Evolutionary conservation across 2,888 invertebrate species (phyloP), one percentile per base, ranked within the genome.

Genomic region (Eilema caniola): DNA sequence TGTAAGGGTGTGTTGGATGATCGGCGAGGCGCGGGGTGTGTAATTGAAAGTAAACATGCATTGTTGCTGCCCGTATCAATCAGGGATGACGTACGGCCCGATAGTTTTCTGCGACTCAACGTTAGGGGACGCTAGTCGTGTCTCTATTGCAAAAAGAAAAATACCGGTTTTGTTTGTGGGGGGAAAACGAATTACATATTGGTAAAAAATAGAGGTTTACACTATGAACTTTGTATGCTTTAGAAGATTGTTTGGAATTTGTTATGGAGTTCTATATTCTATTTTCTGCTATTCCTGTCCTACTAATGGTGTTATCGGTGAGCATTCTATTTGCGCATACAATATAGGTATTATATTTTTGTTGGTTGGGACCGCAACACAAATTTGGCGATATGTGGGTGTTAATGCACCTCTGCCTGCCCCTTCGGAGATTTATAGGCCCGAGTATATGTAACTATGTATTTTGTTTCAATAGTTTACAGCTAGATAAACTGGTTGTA

Each of bases 31-130:
- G 83, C 85, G 83, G 86, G 85, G 86, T 81, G 86, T 88, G 93
- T 94, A 93, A 94, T 94, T 94, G 94, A 94, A 94, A 92, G 88
- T 87, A 94, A 94, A 94, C 93, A 94, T 86, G 90, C 89, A 92
- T 93, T 93, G 93, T 93, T 90, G 91, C 89, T 89, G 89, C 89
- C 92, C 90, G 93, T 91, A 93, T 93, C 93, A 93, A 94, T 93
- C 93, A 92, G 90, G 74, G 75, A 79, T 79, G 85, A 79, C 79
- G 80, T 72, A 74, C 75, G 69, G 67, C 62, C 77, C 83, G 84
- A 85, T 87, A 86, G 88, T 89, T 88, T 88, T 86, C 82, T 82
- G 67, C 69, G 82, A 79, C 76, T 79, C 84, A 85, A 85, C 80
- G 82, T 78, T 77, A 78, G 82, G 86, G 87, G 79, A 67, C 69